phyloP scores from a whole-genome alignment of 2,797 vertebrate genomes.

The Pogoniulus pusillus region DNA sequence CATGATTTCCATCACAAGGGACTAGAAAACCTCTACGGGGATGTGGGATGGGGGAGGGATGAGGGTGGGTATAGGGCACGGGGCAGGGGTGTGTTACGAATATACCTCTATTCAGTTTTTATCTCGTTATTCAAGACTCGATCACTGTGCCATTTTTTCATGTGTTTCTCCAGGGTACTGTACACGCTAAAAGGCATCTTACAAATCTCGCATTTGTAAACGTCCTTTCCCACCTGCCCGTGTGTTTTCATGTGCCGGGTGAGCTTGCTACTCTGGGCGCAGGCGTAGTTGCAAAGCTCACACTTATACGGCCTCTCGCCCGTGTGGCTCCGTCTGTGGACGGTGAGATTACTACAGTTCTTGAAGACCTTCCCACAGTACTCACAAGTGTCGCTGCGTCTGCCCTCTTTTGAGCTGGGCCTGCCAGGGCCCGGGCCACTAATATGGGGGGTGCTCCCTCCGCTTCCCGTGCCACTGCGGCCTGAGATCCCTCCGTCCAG shows the following conservation, averaged over 20 bases:
- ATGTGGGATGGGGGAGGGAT: constrained; percentile 48
- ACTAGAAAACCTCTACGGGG: constrained; percentile 93
- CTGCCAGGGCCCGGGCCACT: constrained; percentile 91
- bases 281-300: constrained; percentile 99
- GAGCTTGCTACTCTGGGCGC: constrained; percentile 99
- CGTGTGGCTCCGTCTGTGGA: constrained; percentile 99
- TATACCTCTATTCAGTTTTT: constrained; percentile 98
- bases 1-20: constrained; percentile 85
- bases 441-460: constrained; percentile 98
- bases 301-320: constrained; percentile 99
- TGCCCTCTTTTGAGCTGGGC: constrained; percentile 97
- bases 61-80: background rate
- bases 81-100: constrained; percentile 70
- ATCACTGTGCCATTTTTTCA: constrained; percentile 99
- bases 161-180: constrained; percentile 99
- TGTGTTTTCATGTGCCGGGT: constrained; percentile 99
- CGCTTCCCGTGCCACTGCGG: constrained; percentile 97
- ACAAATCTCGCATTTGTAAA: constrained; percentile 99
- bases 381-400: constrained; percentile 98
- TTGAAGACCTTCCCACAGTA: constrained; percentile 99
- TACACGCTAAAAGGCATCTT: constrained; percentile 99
- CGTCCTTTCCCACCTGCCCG: constrained; percentile 99
- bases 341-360: constrained; percentile 99
- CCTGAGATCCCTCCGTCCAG: constrained; percentile 97
- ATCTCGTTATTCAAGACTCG: constrained; percentile 99